A percentile compares a stretch with the other conserved stretches of the same genome.
These are phyloP conservation scores for Napeogenes sylphis DNA, from an alignment of 2,888 invertebrate genomes.

Conservation along the genomic window DNA sequence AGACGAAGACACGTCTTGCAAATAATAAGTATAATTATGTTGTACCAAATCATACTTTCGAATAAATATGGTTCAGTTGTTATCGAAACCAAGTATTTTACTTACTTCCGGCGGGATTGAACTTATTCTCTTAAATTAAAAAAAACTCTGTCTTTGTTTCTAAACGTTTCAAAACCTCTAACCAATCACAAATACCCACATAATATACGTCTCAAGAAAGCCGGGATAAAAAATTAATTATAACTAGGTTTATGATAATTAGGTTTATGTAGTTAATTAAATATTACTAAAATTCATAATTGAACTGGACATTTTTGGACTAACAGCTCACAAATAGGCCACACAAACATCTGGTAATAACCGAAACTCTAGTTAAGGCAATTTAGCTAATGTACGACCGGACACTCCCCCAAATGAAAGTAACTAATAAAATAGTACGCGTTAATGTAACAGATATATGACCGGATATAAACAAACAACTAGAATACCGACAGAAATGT, in stretches of 20 bases:
- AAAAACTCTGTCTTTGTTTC: no score
- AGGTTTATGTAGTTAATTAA: no score
- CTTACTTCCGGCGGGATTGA: no score
- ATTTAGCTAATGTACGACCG: slow-evolving; percentile 42
- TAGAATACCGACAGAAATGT: no score
- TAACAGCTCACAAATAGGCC: slow-evolving; percentile 14
- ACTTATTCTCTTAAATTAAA: no score
- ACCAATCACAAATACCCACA: no score
- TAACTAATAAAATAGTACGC: slow-evolving; percentile 25
- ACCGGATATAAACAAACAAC: not conserved
- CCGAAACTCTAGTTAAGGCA: slow-evolving; percentile 36
- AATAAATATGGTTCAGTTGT: not conserved
- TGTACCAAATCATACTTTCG: not conserved
- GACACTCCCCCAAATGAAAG: slow-evolving; percentile 33
- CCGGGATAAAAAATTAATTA: no score
- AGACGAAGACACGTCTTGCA: slow-evolving; percentile 20
- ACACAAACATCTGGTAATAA: slow-evolving; percentile 29
- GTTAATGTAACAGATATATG: not conserved
- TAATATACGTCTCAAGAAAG: no score
- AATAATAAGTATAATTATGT: not conserved
- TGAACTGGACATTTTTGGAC: slow-evolving; percentile 8
- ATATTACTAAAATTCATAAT: not conserved
- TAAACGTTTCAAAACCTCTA: no score
- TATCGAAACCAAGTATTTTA: no score
- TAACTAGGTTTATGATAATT: no score